phyloP scores from a whole-genome alignment of 2,113 vertebrate species.

The Mustela lutreola region DNA sequence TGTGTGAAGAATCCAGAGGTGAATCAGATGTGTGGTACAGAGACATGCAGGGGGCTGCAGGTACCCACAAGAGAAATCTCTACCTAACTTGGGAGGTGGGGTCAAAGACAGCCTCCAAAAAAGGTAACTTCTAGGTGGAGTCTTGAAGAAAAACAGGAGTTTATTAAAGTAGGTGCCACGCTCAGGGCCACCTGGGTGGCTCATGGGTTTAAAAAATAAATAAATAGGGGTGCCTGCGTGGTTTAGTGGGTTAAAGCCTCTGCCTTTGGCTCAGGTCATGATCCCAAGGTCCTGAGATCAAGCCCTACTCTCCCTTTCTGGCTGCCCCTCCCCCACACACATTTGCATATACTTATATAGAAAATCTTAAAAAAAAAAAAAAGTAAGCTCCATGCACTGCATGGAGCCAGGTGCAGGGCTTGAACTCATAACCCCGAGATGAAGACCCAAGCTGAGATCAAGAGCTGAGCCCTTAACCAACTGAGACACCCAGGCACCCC shows the following conservation, averaged over 20 bases:
- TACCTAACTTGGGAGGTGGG: neutral
- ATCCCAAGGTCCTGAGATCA: neutral
- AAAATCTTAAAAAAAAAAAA: neutral
- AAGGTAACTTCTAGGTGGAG: neutral
- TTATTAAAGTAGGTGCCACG: neutral
- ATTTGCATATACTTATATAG: neutral
- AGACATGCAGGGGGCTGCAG: neutral
- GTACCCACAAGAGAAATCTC: slow-evolving; percentile 17
- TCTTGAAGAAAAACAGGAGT: neutral
- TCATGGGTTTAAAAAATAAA: neutral
- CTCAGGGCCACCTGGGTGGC: neutral
- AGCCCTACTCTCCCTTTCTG: neutral
- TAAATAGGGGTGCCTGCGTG: neutral
- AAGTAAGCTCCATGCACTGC: neutral
- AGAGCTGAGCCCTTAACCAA: neutral
- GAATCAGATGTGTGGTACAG: neutral
- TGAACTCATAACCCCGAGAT: neutral
- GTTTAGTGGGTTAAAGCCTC: neutral
- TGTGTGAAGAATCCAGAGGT: neutral
- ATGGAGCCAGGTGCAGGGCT: neutral
- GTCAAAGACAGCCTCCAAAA: slow-evolving; percentile 8
- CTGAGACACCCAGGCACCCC: neutral
- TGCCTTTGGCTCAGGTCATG: neutral
- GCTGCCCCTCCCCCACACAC: neutral
- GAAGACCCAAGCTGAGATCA: neutral